phyloP scores from a whole-genome alignment of 2,888 invertebrate species.

The Calameuta filiformis region DNA sequence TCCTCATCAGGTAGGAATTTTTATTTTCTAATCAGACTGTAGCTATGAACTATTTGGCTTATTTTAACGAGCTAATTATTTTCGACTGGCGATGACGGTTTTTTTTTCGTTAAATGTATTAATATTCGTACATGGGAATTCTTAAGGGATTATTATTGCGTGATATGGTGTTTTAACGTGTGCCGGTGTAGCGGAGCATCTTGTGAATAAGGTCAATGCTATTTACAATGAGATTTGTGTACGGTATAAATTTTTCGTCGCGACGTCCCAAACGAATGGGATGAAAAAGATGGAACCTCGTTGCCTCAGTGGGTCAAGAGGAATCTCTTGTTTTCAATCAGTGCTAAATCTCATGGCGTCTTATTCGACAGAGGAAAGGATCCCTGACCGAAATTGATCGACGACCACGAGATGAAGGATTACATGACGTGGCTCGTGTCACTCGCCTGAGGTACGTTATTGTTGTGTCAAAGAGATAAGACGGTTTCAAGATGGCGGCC shows the following conservation, averaged over 20 bases:
- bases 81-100: no score
- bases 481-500: no score
- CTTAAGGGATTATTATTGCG: neutral
- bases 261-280: neutral
- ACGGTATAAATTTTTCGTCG: neutral
- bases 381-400: slow-evolving; percentile 30
- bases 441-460: neutral
- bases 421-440: neutral
- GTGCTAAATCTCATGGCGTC: neutral
- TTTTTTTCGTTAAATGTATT: no score
- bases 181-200: neutral
- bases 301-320: slow-evolving; percentile 1
- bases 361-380: slow-evolving; percentile 9
- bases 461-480: neutral
- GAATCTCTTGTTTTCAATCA: neutral
- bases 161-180: neutral
- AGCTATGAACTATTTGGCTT: neutral
- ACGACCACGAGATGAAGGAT: neutral
- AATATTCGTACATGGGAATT: neutral
- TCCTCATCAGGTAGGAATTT: neutral
- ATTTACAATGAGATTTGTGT: neutral
- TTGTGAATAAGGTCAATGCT: slow-evolving; percentile 2
- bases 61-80: neutral
- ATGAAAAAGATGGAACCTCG: neutral
- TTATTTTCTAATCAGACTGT: neutral